These are phyloP conservation scores for Gracilinanus agilis DNA, from an alignment of 2,113 vertebrate species.

Conservation along the genomic window DNA sequence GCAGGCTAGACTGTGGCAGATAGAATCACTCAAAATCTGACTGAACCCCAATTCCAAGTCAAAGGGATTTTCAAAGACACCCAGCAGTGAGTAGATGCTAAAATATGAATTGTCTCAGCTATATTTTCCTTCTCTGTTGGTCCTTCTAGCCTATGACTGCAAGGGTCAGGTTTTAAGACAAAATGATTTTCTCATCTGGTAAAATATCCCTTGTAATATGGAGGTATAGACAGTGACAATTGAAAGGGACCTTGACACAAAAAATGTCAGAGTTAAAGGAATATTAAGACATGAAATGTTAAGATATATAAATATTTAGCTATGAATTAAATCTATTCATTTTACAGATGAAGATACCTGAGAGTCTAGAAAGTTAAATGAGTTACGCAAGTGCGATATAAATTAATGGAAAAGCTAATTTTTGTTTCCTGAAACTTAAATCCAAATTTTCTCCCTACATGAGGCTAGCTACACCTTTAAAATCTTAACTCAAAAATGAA, in stretches of 20 bases:
- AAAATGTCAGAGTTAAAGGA: neutral
- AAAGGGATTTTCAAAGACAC: neutral
- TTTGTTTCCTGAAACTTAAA: neutral
- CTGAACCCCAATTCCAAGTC: neutral
- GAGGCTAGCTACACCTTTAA: neutral
- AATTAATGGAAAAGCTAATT: neutral
- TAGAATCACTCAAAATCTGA: fast-evolving
- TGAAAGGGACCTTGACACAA: neutral
- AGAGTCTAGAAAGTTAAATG: neutral
- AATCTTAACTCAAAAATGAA: neutral
- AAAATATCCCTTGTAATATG: neutral
- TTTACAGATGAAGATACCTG: neutral
- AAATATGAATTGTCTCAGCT: neutral
- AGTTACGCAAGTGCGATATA: neutral
- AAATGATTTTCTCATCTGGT: neutral
- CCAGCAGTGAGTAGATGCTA: neutral
- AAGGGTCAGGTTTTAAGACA: neutral
- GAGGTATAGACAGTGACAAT: neutral
- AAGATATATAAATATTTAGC: neutral
- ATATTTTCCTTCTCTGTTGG: neutral
- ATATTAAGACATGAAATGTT: neutral
- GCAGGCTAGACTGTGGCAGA: neutral
- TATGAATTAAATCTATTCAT: neutral
- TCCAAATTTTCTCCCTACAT: neutral
- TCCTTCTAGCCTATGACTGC: neutral